These are phyloP conservation scores for Chrysopilus asiliformis DNA, from an alignment of 2,888 invertebrate genomes.

Conservation along the genomic window DNA sequence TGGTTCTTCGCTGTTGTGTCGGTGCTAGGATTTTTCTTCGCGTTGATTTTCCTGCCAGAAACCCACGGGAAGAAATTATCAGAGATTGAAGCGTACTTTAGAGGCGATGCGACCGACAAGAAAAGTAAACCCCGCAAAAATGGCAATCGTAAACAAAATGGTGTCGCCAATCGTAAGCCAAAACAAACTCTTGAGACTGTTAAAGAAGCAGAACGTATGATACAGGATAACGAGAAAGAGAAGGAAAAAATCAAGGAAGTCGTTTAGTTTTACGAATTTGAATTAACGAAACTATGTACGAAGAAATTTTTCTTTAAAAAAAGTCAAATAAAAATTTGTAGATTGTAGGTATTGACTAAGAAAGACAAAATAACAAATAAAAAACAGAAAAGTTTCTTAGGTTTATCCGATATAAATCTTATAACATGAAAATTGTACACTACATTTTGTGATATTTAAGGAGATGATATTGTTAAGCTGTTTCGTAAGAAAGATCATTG, in stretches of 20 bases:
- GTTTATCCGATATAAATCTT: no score
- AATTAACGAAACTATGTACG: no score
- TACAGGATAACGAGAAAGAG: slow-evolving; percentile 11
- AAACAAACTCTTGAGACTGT: slow-evolving; percentile 16
- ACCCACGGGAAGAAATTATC: slow-evolving; percentile 47
- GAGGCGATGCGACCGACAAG: slow-evolving; percentile 31
- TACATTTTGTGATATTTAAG: no score
- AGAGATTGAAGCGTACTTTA: slow-evolving; percentile 47
- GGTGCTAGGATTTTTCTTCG: slow-evolving; percentile 25
- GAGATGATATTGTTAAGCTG: no score
- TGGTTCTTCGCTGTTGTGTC: slow-evolving; percentile 43
- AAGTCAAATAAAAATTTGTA: no score
- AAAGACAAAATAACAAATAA: no score
- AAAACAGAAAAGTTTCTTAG: no score
- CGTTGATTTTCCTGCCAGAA: slow-evolving; percentile 41
- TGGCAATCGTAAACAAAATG: slow-evolving; percentile 1
- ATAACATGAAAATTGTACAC: no score
- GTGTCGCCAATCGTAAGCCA: slow-evolving; percentile 11
- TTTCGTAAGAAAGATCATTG: no score
- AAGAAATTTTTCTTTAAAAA: no score
- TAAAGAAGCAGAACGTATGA: slow-evolving; percentile 17
- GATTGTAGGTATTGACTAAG: no score
- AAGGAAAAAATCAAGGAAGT: slow-evolving; percentile 2
- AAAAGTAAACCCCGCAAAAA: slow-evolving; percentile 7
- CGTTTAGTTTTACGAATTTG: no score